Conservation (phyloP, 2,888 invertebrate genomes). For the Caenorhabditis parvicauda region DNA sequence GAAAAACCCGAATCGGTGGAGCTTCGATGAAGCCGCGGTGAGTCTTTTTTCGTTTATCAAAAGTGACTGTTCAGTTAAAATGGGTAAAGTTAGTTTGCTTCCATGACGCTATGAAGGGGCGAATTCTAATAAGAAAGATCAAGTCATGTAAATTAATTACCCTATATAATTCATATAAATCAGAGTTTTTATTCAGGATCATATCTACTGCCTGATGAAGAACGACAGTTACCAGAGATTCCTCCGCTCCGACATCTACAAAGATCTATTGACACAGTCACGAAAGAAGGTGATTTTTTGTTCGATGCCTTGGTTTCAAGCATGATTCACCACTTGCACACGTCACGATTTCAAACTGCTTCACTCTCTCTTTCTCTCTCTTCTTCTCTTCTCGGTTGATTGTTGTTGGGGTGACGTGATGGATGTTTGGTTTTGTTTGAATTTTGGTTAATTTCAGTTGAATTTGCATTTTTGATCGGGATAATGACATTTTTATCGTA, state of each 20-base stretch:
- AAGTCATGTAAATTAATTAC: no score
- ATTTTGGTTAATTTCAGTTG: no score
- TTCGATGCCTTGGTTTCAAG: no score
- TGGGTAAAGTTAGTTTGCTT: no score
- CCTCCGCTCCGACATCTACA: slow-evolving; percentile 92
- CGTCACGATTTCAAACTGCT: no score
- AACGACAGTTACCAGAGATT: slow-evolving; percentile 97
- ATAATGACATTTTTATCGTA: no score
- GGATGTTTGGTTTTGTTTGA: no score
- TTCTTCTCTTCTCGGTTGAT: no score
- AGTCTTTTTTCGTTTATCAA: slow-evolving; percentile 52
- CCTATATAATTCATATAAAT: background rate
- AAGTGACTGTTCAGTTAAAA: background rate
- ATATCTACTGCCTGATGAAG: slow-evolving; percentile 98
- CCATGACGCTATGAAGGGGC: background rate
- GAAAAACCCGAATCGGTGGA: slow-evolving; percentile 83
- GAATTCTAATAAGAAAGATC: background rate
- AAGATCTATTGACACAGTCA: slow-evolving; percentile 47
- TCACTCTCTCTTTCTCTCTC: no score
- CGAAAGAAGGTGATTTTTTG: slow-evolving; percentile 42
- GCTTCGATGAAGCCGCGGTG: slow-evolving; percentile 95
- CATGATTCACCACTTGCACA: no score
- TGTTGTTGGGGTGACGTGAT: no score
- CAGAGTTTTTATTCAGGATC: slow-evolving; percentile 73
- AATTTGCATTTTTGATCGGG: no score